A percentile compares a stretch with the other conserved stretches of the same genome.
Conservation (phyloP, 2,113 vertebrate species). For the Alosa alosa region DNA sequence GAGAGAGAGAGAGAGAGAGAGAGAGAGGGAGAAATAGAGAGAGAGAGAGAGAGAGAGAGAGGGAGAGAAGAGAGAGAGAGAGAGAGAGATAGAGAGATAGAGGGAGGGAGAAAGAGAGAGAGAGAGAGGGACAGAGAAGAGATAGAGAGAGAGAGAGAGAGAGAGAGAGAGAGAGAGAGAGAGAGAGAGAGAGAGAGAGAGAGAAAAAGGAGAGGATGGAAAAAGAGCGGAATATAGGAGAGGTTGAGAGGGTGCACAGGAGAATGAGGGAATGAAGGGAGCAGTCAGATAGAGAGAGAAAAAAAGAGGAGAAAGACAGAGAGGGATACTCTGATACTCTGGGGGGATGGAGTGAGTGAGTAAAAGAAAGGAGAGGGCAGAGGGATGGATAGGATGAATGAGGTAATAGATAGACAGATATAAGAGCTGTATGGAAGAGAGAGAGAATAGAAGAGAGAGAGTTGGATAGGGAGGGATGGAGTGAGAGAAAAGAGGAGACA, state of each 20-base stretch:
- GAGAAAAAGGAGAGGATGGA: not conserved
- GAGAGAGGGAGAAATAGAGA: not conserved
- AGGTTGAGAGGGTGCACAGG: not conserved
- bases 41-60: not conserved
- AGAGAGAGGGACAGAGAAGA: not conserved
- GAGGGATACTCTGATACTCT: not conserved
- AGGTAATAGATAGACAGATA: conserved; percentile 18
- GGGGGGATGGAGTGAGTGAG: not conserved
- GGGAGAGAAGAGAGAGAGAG: not conserved
- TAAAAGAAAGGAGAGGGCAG: not conserved
- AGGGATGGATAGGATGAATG: too few species aligned
- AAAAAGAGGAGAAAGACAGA: not conserved
- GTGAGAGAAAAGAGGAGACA: too few species aligned
- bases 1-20: too few species aligned
- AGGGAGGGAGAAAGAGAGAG: not conserved
- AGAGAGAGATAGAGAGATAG: not conserved
- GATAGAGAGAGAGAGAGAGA: not conserved
- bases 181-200: not conserved
- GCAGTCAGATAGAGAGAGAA: not conserved
- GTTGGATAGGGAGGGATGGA: too few species aligned
- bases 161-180: not conserved
- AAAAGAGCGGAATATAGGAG: not conserved
- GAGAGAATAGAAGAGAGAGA: not conserved
- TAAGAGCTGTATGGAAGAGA: not conserved
- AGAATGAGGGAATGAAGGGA: not conserved